phyloP scores from a whole-genome alignment of 2,797 vertebrate species.

The Cheirogaleus major region DNA sequence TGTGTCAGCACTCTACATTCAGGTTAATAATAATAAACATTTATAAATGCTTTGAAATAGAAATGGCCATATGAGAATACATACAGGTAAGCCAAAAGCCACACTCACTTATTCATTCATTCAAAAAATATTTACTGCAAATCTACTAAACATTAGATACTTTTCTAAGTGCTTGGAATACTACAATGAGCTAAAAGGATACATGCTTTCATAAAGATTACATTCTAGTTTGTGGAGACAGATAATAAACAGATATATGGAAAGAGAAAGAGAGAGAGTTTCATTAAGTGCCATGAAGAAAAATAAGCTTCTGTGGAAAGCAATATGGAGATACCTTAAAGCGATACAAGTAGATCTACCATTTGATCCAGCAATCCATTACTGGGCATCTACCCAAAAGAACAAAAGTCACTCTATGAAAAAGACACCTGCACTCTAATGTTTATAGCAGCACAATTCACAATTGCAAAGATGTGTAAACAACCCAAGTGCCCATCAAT shows the following conservation, averaged over 20 bases:
- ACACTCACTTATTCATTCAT: not conserved
- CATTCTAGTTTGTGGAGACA: not conserved
- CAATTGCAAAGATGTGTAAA: too few species aligned
- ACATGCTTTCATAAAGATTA: not conserved
- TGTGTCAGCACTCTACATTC: not conserved
- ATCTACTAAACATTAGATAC: not conserved
- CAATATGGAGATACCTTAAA: too few species aligned
- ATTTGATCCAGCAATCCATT: too few species aligned
- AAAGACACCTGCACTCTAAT: too few species aligned
- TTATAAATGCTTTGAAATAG: not conserved
- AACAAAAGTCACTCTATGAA: too few species aligned
- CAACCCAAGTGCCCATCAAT: too few species aligned
- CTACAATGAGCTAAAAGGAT: not conserved
- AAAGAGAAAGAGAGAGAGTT: not conserved
- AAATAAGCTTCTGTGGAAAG: too few species aligned
- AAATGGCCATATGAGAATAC: not conserved
- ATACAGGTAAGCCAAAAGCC: not conserved
- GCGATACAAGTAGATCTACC: too few species aligned
- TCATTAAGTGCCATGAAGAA: not conserved
- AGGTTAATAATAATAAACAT: not conserved
- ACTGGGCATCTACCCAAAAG: too few species aligned
- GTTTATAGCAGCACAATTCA: too few species aligned
- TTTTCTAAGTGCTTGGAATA: not conserved
- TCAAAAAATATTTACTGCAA: not conserved
- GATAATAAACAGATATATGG: not conserved